A percentile compares a stretch with the other conserved stretches of the same genome.
phyloP scores from a whole-genome alignment of 2,888 invertebrate species.

The Clivina fossor region DNA sequence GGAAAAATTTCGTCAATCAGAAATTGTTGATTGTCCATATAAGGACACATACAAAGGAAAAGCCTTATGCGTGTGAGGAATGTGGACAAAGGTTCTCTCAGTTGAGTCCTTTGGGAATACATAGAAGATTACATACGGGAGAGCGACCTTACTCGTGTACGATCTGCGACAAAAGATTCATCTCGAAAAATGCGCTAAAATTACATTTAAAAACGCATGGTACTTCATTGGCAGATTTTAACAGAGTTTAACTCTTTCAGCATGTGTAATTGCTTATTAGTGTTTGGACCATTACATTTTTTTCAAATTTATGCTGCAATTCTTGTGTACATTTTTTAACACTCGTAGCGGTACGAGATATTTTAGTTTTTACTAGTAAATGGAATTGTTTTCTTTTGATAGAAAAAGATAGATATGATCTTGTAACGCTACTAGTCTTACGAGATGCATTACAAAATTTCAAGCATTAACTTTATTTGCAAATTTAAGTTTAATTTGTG shows the following conservation, averaged over 20 bases:
- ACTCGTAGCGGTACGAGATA: no score
- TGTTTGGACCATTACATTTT: no score
- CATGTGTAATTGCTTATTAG: no score
- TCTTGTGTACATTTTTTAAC: not conserved
- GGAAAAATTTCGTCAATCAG: conserved; percentile 20
- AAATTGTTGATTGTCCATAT: conserved; percentile 18
- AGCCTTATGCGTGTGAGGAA: conserved; percentile 16
- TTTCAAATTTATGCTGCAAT: not conserved
- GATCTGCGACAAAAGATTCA: conserved; percentile 57
- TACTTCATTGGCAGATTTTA: conserved; percentile 14
- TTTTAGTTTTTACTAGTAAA: no score
- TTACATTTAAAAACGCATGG: conserved; percentile 54
- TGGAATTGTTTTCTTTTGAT: no score
- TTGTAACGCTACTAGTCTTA: no score
- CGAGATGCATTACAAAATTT: no score
- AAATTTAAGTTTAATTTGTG: no score
- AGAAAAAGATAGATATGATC: no score
- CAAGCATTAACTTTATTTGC: no score
- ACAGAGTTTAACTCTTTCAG: no score
- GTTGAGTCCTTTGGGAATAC: conserved; percentile 55
- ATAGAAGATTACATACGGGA: conserved; percentile 58
- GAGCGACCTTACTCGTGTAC: conserved; percentile 57
- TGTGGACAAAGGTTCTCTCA: conserved; percentile 46
- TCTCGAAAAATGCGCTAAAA: conserved; percentile 56
- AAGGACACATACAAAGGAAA: conserved; percentile 21